Evolutionary conservation across 2,113 vertebrate species (phyloP).

Genomic region (Aegotheles bennettii): DNA sequence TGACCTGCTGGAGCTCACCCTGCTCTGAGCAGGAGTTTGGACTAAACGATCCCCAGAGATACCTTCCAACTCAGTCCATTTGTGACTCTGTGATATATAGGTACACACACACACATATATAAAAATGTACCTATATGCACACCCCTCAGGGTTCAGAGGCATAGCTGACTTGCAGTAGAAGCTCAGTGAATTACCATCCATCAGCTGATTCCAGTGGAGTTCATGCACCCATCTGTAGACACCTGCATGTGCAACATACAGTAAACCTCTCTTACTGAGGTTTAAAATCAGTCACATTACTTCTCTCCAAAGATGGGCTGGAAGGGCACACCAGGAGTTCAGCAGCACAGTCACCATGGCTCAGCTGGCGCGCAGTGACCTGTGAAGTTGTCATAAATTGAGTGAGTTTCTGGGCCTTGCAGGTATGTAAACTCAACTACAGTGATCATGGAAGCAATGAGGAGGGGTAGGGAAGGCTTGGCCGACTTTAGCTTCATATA

Average conservation of each 20-base stretch:
- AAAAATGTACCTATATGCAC: accelerated
- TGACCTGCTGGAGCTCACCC: not conserved
- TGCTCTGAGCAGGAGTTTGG: not conserved
- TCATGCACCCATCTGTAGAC: not conserved
- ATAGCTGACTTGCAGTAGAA: not conserved
- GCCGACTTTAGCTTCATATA: not conserved
- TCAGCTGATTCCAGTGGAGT: not conserved
- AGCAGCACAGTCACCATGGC: not conserved
- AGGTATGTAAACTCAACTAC: not conserved
- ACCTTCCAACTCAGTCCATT: not conserved
- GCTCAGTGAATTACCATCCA: not conserved
- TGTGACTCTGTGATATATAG: not conserved
- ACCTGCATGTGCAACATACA: not conserved
- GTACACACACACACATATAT: not conserved
- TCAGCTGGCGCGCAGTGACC: not conserved
- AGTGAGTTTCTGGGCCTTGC: not conserved
- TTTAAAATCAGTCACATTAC: not conserved
- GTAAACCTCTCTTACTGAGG: not conserved
- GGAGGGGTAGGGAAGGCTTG: not conserved
- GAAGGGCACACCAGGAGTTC: not conserved
- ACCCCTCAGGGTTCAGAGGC: not conserved
- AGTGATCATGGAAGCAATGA: not conserved
- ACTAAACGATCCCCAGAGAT: not conserved
- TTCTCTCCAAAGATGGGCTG: not conserved
- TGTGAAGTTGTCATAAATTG: not conserved